Conservation (phyloP, 2,888 invertebrate genomes). For the Atrina japonica region DNA sequence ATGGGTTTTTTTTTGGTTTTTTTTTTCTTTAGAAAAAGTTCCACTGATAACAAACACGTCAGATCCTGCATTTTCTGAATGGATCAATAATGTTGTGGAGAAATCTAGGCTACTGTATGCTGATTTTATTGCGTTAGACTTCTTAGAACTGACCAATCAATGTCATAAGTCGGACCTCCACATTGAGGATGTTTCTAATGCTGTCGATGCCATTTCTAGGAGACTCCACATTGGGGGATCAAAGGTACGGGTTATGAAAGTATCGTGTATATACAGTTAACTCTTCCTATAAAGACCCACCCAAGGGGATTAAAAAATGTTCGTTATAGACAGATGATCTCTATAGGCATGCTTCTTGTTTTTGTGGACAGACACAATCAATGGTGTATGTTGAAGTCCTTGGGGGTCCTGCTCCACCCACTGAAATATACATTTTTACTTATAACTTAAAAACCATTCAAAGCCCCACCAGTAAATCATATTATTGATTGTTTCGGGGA, state of each 20-base stretch:
- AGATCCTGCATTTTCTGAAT: background rate
- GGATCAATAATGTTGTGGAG: conserved; percentile 1
- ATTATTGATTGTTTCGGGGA: too few species aligned
- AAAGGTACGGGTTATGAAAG: background rate
- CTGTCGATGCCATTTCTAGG: background rate
- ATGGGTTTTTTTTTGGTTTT: background rate
- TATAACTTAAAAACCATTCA: too few species aligned
- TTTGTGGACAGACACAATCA: too few species aligned
- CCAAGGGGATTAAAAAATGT: too few species aligned
- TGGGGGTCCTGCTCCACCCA: too few species aligned
- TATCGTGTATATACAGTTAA: too few species aligned
- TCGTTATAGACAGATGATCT: too few species aligned
- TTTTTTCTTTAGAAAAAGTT: conserved; percentile 1
- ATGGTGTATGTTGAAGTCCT: too few species aligned
- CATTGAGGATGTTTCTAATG: conserved; percentile 22
- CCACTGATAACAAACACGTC: conserved; percentile 19
- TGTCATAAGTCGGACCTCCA: conserved; percentile 20
- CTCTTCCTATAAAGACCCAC: too few species aligned
- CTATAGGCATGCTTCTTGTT: too few species aligned
- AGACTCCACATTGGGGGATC: background rate
- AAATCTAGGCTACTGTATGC: conserved; percentile 23
- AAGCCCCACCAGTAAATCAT: too few species aligned
- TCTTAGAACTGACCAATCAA: conserved; percentile 39
- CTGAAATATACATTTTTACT: too few species aligned
- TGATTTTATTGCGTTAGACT: conserved; percentile 45